These are phyloP conservation scores for Spodoptera littoralis DNA, from an alignment of 2,888 invertebrate species.

Conservation along the genomic window DNA sequence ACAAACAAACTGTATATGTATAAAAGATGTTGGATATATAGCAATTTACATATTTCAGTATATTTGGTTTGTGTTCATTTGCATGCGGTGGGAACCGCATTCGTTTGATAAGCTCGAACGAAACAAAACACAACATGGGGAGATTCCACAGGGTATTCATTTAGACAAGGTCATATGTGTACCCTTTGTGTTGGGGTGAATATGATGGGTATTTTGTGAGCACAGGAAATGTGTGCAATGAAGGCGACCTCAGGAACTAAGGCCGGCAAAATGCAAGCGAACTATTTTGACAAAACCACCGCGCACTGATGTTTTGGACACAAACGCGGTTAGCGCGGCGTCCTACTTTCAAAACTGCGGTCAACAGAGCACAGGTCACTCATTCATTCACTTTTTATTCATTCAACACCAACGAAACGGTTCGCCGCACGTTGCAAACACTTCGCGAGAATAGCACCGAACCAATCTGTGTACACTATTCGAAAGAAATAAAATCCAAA, in stretches of 20 bases:
- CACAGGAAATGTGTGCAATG: slow-evolving; percentile 51
- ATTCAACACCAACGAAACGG: slow-evolving; percentile 46
- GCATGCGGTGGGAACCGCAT: slow-evolving; percentile 48
- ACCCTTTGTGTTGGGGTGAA: slow-evolving; percentile 25
- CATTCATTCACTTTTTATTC: slow-evolving; percentile 63
- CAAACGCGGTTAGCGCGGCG: slow-evolving; percentile 63
- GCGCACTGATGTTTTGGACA: slow-evolving; percentile 46
- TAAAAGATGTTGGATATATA: slow-evolving; percentile 31
- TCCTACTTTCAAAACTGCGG: slow-evolving; percentile 77
- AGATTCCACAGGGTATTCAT: slow-evolving; percentile 31
- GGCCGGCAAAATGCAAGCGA: slow-evolving; percentile 30
- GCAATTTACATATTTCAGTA: slow-evolving; percentile 41
- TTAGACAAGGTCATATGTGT: slow-evolving; percentile 37
- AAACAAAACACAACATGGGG: slow-evolving; percentile 38
- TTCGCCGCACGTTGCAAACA: slow-evolving; percentile 29
- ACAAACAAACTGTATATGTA: slow-evolving; percentile 45
- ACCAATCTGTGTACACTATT: slow-evolving; percentile 23
- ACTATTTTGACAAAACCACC: slow-evolving; percentile 48
- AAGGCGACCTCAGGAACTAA: slow-evolving; percentile 39
- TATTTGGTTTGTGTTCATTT: slow-evolving; percentile 51
- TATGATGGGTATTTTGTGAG: slow-evolving; percentile 34
- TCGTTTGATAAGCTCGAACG: slow-evolving; percentile 43
- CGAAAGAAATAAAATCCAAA: slow-evolving; percentile 7
- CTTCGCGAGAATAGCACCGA: slow-evolving; percentile 21
- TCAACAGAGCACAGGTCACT: slow-evolving; percentile 70